Evolutionary conservation across 35 echinoderm and acorn worm species (phyloP).

Genomic region (Chiridota heheva): DNA sequence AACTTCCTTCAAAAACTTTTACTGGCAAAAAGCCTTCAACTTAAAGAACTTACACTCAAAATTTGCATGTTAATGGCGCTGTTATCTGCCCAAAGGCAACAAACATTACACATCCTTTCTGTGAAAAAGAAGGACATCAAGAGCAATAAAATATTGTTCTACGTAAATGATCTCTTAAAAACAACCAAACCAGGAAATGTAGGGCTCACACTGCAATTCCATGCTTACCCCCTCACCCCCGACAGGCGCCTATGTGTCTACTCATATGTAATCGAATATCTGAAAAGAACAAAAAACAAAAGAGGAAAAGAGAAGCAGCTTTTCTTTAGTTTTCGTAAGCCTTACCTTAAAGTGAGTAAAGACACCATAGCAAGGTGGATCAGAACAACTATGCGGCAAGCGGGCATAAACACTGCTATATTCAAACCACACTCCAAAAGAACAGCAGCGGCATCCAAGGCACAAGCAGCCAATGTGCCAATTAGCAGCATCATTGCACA

Average conservation of each 20-base stretch:
- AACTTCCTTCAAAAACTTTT: neutral
- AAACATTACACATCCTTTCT: conserved; percentile 11
- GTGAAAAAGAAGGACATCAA: neutral
- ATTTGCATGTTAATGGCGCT: conserved; percentile 28
- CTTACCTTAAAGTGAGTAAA: neutral
- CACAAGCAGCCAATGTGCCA: neutral
- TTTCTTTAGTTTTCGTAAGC: conserved; percentile 22
- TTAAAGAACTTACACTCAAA: conserved; percentile 37
- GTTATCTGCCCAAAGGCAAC: conserved; percentile 14
- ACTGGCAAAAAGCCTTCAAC: neutral
- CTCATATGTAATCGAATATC: conserved; percentile 16
- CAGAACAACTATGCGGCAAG: neutral
- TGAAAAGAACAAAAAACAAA: neutral
- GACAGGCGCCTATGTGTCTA: conserved; percentile 9
- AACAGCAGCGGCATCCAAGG: conserved; percentile 7
- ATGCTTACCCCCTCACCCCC: conserved; percentile 5
- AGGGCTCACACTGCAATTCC: neutral
- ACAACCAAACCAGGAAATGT: conserved; percentile 7
- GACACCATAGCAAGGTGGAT: conserved; percentile 35
- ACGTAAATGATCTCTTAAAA: conserved; percentile 23
- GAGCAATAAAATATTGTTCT: conserved; percentile 3
- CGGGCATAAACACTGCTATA: conserved; percentile 6
- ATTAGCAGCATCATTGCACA: neutral
- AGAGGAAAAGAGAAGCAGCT: neutral
- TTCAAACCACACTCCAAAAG: conserved; percentile 15